These are phyloP conservation scores for Chymomyza caudatula DNA, from an alignment of 2,888 invertebrate species.

Conservation along the genomic window DNA sequence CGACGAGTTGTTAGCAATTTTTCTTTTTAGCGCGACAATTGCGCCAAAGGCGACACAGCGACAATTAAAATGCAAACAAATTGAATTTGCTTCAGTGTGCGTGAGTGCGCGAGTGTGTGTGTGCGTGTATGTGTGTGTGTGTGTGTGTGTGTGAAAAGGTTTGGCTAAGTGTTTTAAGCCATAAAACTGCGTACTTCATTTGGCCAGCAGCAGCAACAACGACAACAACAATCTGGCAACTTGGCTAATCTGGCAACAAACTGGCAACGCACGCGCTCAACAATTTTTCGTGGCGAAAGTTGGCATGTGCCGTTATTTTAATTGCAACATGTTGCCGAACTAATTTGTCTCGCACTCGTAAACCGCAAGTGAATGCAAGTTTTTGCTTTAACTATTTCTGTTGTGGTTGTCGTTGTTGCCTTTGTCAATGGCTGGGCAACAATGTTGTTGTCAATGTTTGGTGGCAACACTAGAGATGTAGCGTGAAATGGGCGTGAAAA, in stretches of 20 bases:
- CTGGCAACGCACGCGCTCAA: constrained; percentile 58
- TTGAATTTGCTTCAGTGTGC: constrained; percentile 42
- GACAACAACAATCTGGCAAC: constrained; percentile 23
- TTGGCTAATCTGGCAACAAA: neutral
- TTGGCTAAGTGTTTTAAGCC: constrained; percentile 64
- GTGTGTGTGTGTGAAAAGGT: constrained; percentile 55
- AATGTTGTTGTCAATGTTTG: neutral
- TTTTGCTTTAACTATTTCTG: neutral
- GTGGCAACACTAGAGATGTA: neutral
- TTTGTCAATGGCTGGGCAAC: neutral
- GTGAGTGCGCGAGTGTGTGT: constrained; percentile 8
- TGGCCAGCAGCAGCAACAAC: constrained; percentile 46
- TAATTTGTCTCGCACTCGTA: constrained; percentile 69
- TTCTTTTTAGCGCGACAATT: constrained; percentile 50
- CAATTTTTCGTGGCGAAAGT: constrained; percentile 63
- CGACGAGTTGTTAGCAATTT: constrained; percentile 64
- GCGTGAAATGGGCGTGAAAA: too few relatives aligned
- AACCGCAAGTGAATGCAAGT: constrained; percentile 13
- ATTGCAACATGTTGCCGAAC: constrained; percentile 67
- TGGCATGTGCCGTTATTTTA: constrained; percentile 66
- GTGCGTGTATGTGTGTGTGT: constrained; percentile 3
- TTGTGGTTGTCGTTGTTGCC: neutral
- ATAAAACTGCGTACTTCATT: constrained; percentile 56
- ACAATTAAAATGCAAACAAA: constrained; percentile 69
- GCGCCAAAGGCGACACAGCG: constrained; percentile 49